phyloP scores from a whole-genome alignment of 2,888 invertebrate genomes.

The Acanthococcus lagerstroemiae region DNA sequence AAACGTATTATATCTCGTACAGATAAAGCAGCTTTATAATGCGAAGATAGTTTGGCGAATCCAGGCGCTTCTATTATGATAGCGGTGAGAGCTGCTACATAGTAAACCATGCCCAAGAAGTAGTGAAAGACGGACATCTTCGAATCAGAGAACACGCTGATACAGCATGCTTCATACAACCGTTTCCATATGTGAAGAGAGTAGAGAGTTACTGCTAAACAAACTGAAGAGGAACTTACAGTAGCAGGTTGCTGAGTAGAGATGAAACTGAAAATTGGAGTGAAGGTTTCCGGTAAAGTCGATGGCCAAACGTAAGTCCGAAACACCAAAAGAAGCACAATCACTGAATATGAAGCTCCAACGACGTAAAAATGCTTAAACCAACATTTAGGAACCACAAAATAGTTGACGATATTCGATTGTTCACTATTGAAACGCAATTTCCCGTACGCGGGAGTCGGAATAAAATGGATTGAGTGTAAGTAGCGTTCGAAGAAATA shows the following conservation, averaged over 20 bases:
- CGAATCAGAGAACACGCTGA: conserved; percentile 70
- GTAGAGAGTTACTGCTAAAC: conserved; percentile 53
- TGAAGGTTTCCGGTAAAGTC: conserved; percentile 46
- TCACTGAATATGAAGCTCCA: conserved; percentile 50
- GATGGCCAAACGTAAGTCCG: conserved; percentile 46
- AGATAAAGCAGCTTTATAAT: conserved; percentile 36
- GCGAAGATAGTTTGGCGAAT: conserved; percentile 45
- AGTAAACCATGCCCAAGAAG: conserved; percentile 63
- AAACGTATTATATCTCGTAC: conserved; percentile 32
- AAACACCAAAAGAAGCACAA: conserved; percentile 46
- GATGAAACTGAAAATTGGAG: conserved; percentile 45
- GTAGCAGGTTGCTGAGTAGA: conserved; percentile 40
- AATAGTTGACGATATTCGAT: conserved; percentile 40
- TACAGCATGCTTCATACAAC: conserved; percentile 66
- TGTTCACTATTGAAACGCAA: conserved; percentile 49
- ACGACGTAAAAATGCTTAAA: conserved; percentile 72
- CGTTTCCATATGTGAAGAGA: conserved; percentile 61
- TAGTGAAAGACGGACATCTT: conserved; percentile 74
- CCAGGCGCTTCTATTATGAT: conserved; percentile 60
- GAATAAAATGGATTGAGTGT: conserved; percentile 54
- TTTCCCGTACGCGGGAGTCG: conserved; percentile 63
- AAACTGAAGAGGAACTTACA: conserved; percentile 50
- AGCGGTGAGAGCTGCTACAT: conserved; percentile 57
- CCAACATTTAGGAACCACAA: conserved; percentile 67
- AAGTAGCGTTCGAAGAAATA: conserved; percentile 55